Conservation (phyloP, 1,140 invertebrate species). For the Pseudobourletiella spinata region DNA sequence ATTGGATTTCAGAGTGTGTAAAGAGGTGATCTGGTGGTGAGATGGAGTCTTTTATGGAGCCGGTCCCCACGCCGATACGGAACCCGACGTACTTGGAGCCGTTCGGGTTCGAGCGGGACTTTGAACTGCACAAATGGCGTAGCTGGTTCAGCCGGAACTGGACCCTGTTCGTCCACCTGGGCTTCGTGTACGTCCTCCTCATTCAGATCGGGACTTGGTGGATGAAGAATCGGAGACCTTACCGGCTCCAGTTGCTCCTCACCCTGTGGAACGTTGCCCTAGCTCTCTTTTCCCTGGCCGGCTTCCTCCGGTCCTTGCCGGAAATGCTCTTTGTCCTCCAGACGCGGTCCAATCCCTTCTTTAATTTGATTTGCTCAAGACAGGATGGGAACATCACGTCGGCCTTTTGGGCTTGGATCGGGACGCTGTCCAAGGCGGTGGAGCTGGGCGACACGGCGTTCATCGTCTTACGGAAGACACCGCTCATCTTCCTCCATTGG, state of each 20-base stretch:
- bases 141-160: slow-evolving; percentile 94
- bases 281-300: slow-evolving; percentile 58
- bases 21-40: no score
- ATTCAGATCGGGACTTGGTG: slow-evolving; percentile 86
- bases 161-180: slow-evolving; percentile 84
- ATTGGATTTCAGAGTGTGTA: no score
- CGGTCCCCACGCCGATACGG: slow-evolving; percentile 17
- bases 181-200: slow-evolving; percentile 81
- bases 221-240: slow-evolving; percentile 82
- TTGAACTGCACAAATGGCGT: slow-evolving; percentile 73
- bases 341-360: slow-evolving; percentile 22
- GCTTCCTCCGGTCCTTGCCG: slow-evolving; percentile 26
- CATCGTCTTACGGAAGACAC: slow-evolving; percentile 25
- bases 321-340: slow-evolving; percentile 22
- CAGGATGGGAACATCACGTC: slow-evolving; percentile 16
- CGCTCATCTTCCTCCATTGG: slow-evolving; percentile 28
- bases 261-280: slow-evolving; percentile 85
- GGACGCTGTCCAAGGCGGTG: slow-evolving; percentile 8
- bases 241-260: slow-evolving; percentile 71
- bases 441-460: slow-evolving; percentile 25
- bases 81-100: slow-evolving; percentile 20
- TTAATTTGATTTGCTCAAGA: slow-evolving; percentile 21
- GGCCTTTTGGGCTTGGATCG: slow-evolving; percentile 13
- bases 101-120: slow-evolving; percentile 47
- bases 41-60: slow-evolving; percentile 4